Evolutionary conservation across 2,113 vertebrate genomes (phyloP), one percentile per base, ranked within the genome.

Genomic region (Zootoca vivipara): DNA sequence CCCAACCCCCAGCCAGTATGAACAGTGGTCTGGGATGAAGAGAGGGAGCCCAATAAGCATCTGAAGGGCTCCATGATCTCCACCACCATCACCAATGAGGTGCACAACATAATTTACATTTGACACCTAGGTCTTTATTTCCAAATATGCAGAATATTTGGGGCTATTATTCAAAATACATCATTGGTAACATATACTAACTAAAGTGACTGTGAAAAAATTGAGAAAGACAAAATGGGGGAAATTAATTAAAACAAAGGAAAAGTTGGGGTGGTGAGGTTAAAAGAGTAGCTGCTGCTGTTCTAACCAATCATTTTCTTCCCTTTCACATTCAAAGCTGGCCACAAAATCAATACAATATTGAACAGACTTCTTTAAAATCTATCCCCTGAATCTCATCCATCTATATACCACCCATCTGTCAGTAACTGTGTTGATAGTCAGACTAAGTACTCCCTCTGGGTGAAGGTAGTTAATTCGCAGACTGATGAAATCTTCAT

Each of bases 361-460:
- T 72, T 87, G 85, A 87, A 38, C 8, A 72, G 46, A 40, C 42
- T 46, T 87, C 26, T 80, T 80, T 58, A 74, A 81, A 87, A 81
- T 73, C 85, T 9, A 87, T 72, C 78, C 64, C 77, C 42, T 70
- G 42, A 80, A 87, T 73, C 85, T 80, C 78, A 87, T 80, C 46
- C 33, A 87, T 81, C 65, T 80, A 69, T 79, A 56, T 80, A 40
- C 26, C 67, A 81, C 33, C 46, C 58, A 72, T 20, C 46, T 87
- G 77, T 58, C 77, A 80, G 33, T 80, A 72, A 72, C 15, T 58
- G 69, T 72, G 67, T 30, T 56, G 67, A 73, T 72, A 83, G 69
- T 56, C n/a, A 72, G 78, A 80, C 30, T 80, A 79, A 87, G 67
- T 70, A 80, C 46, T 87, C 78, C 85, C 85, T 81, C 33, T 87